Evolutionary conservation across 2,888 invertebrate genomes (phyloP), one percentile per base, ranked within the genome.

Genomic region (Alentia gelatinosa): DNA sequence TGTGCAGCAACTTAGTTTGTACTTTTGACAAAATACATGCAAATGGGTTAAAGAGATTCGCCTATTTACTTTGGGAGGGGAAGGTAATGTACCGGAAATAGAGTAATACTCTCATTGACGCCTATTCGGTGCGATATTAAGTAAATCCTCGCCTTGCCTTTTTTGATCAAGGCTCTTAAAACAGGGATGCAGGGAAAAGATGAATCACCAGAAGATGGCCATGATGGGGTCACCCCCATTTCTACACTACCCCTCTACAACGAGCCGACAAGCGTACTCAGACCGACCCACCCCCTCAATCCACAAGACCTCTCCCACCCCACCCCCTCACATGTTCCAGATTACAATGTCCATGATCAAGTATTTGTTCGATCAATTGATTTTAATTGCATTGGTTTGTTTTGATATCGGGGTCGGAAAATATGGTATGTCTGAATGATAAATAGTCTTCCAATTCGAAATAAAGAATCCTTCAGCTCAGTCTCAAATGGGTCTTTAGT

Each of bases 11-110:
- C 86, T 42, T 86, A 42, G 86, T 86, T 86, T 86, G 86, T 42
- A 86, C 47, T 42, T 50, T 50, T 86, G 47, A 47, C 50, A 47
- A 33, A 86, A 86, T 86, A 50, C 26, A 86, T 86, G 86, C 86
- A 86, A 86, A 86, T 86, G 86, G 15, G 86, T 42, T 86, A 86
- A 86, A 86, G 86, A 86, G 86, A 86, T 86, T 86, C 86, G 86
- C 42, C 86, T 26, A 79, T 86, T 50, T 86, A 86, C 50, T 86
- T 86, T 86, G 33, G 15, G 9, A 15, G 47, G n/a, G 26, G 86
- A 30, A 42, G 79, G 42, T 47, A 86, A 47, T 86, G 86, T 47
- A 33, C 47, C 47, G 86, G 86, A 86, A 86, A 26, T 86, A 47
- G 47, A 42, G 86, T 86, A 47, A 47, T 86, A 86, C 50, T 79